Base-by-base conservation (phyloP, 2,113 vertebrate species). In the Cinclus cinclus region DNA sequence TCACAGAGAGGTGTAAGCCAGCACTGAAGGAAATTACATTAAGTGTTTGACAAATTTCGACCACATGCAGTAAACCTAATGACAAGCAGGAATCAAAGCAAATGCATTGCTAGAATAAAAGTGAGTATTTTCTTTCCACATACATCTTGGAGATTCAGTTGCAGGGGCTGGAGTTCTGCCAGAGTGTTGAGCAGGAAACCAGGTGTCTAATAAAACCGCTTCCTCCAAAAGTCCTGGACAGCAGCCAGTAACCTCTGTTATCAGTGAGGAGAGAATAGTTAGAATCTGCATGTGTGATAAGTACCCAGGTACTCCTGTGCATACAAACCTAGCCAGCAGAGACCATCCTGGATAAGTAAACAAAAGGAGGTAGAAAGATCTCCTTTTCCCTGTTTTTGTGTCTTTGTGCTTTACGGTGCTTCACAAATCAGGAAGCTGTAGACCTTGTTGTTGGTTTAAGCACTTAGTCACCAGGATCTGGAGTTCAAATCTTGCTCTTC, bases 71-170 rank as follows among this genome's bases (percentile, higher is more conserved):
- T 49, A 74, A 81, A 50, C 14, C 4, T 77, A 89, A 86, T 50
- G 42, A 81, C 76, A 77, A 83, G 42, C 53, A 95, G 80, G 92
- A 95, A 92, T 89, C 59, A 92, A 87, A 91, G 31, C 59, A 92
- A 69, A 77, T 20, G 42, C 31, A 74, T 7, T 2, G 1, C 37
- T 58, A 62, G 71, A 88, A 86, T 41, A 60, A 83, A 92, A 94
- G 44, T 56, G 23, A 88, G 53, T 46, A 42, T 90, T 92, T 88
- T 83, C 58, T 86, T 86, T 86, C 62, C 44, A 79, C 87, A 71
- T 56, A 68, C 33, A 22, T 75, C 35, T 79, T 39, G 39, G n/a
- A 31, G 67, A 63, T 88, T 31, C 23, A 69, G 24, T 59, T 83
- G 47, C 64, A 85, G n/a, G 24, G 71, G 15, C 58, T 94, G 91